phyloP scores from a whole-genome alignment of 2,888 invertebrate species.

The Griposia aprilina region DNA sequence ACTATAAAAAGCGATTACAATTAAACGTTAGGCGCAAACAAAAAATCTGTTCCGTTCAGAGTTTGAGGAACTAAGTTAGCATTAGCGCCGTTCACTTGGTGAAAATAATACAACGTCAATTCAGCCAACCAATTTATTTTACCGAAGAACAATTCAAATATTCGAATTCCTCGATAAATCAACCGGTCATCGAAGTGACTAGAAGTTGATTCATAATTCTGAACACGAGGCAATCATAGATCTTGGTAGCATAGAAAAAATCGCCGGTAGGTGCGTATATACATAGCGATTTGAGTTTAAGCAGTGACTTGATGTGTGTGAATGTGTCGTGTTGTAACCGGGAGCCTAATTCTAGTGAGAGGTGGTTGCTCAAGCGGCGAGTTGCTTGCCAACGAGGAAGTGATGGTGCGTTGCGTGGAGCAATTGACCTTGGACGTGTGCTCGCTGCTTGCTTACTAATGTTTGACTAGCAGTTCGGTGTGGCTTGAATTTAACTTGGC shows the following conservation, averaged over 20 bases:
- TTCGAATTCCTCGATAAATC: constrained; percentile 33
- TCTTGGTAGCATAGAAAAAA: constrained; percentile 24
- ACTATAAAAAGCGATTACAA: constrained; percentile 39
- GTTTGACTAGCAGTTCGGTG: constrained; percentile 67
- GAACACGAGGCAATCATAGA: constrained; percentile 28
- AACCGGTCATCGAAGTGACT: constrained; percentile 28
- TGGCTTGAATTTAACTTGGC: constrained; percentile 52
- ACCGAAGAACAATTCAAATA: constrained; percentile 26
- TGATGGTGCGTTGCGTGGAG: constrained; percentile 83
- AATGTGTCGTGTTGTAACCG: constrained; percentile 78
- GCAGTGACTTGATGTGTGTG: constrained; percentile 63
- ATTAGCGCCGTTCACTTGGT: constrained; percentile 37
- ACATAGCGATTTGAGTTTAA: constrained; percentile 39
- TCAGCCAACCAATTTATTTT: constrained; percentile 17
- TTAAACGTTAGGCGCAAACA: constrained; percentile 27
- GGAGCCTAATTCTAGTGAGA: constrained; percentile 87
- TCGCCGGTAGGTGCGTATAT: constrained; percentile 24
- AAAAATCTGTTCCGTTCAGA: constrained; percentile 38
- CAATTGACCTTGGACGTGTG: constrained; percentile 84
- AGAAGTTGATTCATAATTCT: constrained; percentile 43
- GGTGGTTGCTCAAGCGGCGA: constrained; percentile 84
- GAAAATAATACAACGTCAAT: constrained; percentile 40
- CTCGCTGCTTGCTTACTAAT: constrained; percentile 80
- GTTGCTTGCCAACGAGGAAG: constrained; percentile 86
- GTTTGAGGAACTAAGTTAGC: constrained; percentile 25